Evolutionary conservation across 2,113 vertebrate genomes (phyloP).

Genomic region (Ciconia stormi): DNA sequence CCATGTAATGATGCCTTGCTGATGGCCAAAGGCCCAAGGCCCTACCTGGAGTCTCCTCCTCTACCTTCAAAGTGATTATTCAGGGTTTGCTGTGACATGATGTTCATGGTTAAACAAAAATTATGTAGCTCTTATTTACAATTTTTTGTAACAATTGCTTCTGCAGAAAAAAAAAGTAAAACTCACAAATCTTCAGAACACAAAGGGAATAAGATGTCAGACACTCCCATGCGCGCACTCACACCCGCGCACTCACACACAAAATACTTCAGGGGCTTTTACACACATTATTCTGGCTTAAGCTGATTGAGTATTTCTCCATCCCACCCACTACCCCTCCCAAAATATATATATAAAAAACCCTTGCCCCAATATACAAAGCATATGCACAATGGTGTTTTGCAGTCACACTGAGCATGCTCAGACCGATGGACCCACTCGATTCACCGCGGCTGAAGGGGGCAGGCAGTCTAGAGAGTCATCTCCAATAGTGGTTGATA

Average conservation of each 20-base stretch:
- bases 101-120: conserved; percentile 67
- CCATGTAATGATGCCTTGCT: conserved; percentile 6
- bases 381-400: conserved; percentile 66
- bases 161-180: conserved; percentile 51
- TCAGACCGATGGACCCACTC: conserved; percentile 55
- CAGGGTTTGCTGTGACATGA: conserved; percentile 70
- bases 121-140: conserved; percentile 81
- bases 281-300: conserved; percentile 72
- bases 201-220: conserved; percentile 64
- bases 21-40: not conserved
- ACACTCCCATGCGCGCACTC: conserved; percentile 48
- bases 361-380: conserved; percentile 77
- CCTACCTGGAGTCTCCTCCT: conserved; percentile 30
- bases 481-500: conserved; percentile 57
- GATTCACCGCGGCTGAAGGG: conserved; percentile 40
- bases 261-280: conserved; percentile 64
- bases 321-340: conserved; percentile 53
- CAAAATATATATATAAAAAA: conserved; percentile 73
- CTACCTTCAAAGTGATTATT: conserved; percentile 13
- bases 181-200: conserved; percentile 65
- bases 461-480: conserved; percentile 50
- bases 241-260: conserved; percentile 64
- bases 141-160: conserved; percentile 73
- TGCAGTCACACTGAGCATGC: conserved; percentile 72
- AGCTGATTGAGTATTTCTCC: conserved; percentile 66